phyloP scores from a whole-genome alignment of 1,140 invertebrate species.

The Cepaea nemoralis region DNA sequence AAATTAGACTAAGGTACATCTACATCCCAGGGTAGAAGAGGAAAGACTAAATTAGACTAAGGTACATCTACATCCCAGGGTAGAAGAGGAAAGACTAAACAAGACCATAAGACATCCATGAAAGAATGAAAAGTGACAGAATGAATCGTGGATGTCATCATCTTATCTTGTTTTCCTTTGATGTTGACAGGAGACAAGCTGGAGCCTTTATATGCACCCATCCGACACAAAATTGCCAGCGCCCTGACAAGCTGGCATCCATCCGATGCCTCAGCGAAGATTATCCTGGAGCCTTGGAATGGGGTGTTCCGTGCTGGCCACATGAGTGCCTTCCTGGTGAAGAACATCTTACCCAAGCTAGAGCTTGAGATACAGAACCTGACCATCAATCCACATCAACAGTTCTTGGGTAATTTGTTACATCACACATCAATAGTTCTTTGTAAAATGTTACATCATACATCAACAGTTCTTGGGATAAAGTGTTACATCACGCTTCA shows the following conservation, averaged over 20 bases:
- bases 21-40: too few species aligned
- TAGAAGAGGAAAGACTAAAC: too few species aligned
- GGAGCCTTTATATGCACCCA: slow-evolving; percentile 85
- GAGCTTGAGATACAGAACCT: slow-evolving; percentile 75
- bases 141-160: too few species aligned
- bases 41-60: too few species aligned
- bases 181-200: slow-evolving; percentile 75
- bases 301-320: slow-evolving; percentile 85
- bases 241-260: slow-evolving; percentile 89
- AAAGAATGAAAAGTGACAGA: too few species aligned
- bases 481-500: too few species aligned
- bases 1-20: too few species aligned
- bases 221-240: slow-evolving; percentile 89
- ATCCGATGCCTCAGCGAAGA: slow-evolving; percentile 88
- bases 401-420: slow-evolving; percentile 83
- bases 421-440: too few species aligned
- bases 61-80: too few species aligned
- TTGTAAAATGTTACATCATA: too few species aligned
- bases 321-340: slow-evolving; percentile 87
- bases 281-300: slow-evolving; percentile 95
- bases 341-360: slow-evolving; percentile 90
- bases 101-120: too few species aligned
- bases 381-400: slow-evolving; percentile 88
- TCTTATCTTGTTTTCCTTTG: background rate
- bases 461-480: too few species aligned